Evolutionary conservation across 2,888 invertebrate species (phyloP).

Genomic region (Dicyrtoma fusca): DNA sequence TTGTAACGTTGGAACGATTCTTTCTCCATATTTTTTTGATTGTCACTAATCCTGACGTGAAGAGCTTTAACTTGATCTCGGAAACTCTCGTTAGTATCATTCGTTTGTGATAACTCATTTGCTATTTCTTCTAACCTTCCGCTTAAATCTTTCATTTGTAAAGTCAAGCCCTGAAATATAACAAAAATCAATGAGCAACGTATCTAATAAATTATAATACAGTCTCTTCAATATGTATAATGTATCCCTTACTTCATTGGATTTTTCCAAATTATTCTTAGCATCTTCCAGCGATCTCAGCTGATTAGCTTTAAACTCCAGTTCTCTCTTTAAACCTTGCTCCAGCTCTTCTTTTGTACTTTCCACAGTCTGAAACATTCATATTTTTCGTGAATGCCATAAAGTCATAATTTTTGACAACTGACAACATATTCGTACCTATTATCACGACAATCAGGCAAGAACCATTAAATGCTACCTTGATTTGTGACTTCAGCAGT

Average conservation of each 20-base stretch:
- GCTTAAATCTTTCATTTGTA: conserved; percentile 71
- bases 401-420: too few relatives aligned
- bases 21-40: conserved; percentile 51
- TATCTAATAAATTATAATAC: neutral
- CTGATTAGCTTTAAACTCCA: conserved; percentile 42
- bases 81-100: conserved; percentile 42
- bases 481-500: conserved; percentile 48
- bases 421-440: neutral
- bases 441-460: neutral
- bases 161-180: conserved; percentile 65
- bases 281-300: conserved; percentile 36
- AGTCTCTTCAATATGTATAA: neutral
- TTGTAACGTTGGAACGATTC: conserved; percentile 50
- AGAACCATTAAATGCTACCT: conserved; percentile 47
- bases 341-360: conserved; percentile 47
- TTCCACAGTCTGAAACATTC: conserved; percentile 44
- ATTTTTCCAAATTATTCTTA: conserved; percentile 44
- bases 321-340: conserved; percentile 44
- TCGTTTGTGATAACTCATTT: conserved; percentile 59
- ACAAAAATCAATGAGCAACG: neutral
- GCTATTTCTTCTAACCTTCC: conserved; percentile 65
- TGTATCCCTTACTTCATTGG: conserved; percentile 42
- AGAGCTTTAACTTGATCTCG: conserved; percentile 49
- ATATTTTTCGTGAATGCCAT: neutral
- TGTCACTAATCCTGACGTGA: conserved; percentile 50